Evolutionary conservation across 1,140 invertebrate genomes (phyloP).

Genomic region (Lanistes nyassanus): DNA sequence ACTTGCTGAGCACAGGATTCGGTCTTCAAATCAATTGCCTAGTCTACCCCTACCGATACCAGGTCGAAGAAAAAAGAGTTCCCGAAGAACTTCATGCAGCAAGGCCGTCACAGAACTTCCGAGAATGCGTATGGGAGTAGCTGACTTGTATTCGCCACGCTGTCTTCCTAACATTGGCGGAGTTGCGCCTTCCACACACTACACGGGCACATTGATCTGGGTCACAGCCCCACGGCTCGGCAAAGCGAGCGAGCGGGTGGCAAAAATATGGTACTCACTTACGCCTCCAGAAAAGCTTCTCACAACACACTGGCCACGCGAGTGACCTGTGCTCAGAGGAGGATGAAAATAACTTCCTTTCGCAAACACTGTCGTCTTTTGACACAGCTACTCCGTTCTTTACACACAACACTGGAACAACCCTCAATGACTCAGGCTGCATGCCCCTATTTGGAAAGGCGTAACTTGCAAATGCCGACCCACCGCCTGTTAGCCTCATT

Average conservation of each 20-base stretch:
- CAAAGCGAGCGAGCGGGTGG: slow-evolving; percentile 19
- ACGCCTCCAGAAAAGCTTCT: neutral
- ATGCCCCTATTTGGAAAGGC: slow-evolving; percentile 56
- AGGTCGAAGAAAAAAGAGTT: neutral
- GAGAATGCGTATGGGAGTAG: neutral
- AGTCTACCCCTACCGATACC: neutral
- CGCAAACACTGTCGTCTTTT: slow-evolving; percentile 10
- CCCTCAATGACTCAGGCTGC: slow-evolving; percentile 39
- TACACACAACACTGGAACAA: slow-evolving; percentile 1
- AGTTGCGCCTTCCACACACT: neutral
- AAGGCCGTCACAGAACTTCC: neutral
- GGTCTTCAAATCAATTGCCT: slow-evolving; percentile 3
- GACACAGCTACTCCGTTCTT: neutral
- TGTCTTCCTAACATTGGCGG: neutral
- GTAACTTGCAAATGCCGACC: slow-evolving; percentile 35
- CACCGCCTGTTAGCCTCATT: slow-evolving; percentile 31
- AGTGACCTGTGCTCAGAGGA: neutral
- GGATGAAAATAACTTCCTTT: slow-evolving; percentile 23
- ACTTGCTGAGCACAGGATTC: slow-evolving; percentile 1
- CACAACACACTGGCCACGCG: neutral
- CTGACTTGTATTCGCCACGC: slow-evolving; percentile 8
- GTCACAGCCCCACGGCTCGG: slow-evolving; percentile 12
- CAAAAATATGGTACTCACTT: slow-evolving; percentile 23
- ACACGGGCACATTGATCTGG: slow-evolving; percentile 5
- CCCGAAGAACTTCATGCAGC: neutral